Evolutionary conservation across 2,797 vertebrate genomes (phyloP).

Genomic region (Pagetopsis macropterus): DNA sequence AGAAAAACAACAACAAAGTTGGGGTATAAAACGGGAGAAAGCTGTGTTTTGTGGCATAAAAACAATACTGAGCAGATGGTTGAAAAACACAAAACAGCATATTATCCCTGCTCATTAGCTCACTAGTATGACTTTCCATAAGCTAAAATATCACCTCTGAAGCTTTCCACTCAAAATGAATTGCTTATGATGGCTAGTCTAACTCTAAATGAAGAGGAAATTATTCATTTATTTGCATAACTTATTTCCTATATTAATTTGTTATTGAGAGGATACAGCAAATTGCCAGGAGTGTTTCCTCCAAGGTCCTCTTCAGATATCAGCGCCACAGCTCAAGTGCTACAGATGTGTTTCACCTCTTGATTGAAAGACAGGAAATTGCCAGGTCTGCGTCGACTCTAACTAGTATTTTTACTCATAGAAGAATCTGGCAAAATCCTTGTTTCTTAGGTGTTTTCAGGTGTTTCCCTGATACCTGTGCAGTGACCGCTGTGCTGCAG

Average conservation of each 20-base stretch:
- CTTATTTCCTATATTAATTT: constrained; percentile 61
- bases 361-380: constrained; percentile 31
- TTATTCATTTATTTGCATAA: constrained; percentile 65
- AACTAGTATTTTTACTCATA: background rate
- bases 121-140: constrained; percentile 30
- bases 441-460: background rate
- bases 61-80: constrained; percentile 3
- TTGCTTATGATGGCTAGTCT: constrained; percentile 31
- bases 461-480: background rate
- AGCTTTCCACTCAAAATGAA: constrained; percentile 43
- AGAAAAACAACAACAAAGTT: background rate
- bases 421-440: constrained; percentile 10
- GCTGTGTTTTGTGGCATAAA: constrained; percentile 7
- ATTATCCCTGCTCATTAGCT: constrained; percentile 44
- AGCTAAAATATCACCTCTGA: constrained; percentile 24
- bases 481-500: background rate
- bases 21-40: background rate
- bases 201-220: constrained; percentile 58
- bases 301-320: constrained; percentile 43
- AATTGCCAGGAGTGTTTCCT: constrained; percentile 54
- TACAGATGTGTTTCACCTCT: constrained; percentile 41
- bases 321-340: constrained; percentile 34
- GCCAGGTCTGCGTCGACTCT: background rate
- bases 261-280: constrained; percentile 57
- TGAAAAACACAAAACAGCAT: constrained; percentile 12